Conservation (phyloP, 2,797 vertebrate species). For the Crocidura indochinensis region DNA sequence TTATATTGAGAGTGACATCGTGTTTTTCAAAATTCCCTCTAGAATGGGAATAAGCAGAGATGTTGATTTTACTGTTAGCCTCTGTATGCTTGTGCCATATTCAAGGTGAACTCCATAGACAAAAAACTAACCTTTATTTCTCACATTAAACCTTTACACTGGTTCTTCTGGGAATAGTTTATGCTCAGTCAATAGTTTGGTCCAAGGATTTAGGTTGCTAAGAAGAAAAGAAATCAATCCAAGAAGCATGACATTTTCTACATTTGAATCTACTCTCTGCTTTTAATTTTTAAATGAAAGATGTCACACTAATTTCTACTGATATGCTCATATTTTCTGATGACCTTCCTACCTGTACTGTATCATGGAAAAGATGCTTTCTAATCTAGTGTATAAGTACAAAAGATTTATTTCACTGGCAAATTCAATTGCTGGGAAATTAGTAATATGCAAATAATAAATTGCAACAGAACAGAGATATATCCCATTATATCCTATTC, state of each 20-base stretch:
- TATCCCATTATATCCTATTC: neutral
- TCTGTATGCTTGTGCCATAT: neutral
- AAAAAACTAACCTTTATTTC: slow-evolving; percentile 14
- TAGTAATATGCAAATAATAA: neutral
- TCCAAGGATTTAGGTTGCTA: neutral
- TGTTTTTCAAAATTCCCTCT: neutral
- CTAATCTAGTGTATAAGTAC: neutral
- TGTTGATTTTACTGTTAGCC: neutral
- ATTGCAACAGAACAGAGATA: slow-evolving; percentile 1
- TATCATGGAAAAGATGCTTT: neutral
- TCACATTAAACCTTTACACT: neutral
- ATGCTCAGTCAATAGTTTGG: neutral
- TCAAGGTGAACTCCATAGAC: neutral
- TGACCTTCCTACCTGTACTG: neutral
- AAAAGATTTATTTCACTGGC: neutral
- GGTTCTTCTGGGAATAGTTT: neutral
- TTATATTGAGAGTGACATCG: neutral
- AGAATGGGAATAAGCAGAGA: neutral
- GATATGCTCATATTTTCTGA: neutral
- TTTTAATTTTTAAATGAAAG: neutral
- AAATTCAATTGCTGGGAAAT: slow-evolving; percentile 7
- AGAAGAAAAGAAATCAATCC: slow-evolving; percentile 39
- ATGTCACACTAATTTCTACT: neutral
- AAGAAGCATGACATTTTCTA: slow-evolving; percentile 13
- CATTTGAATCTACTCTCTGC: neutral